phyloP scores from a whole-genome alignment of 2,888 invertebrate genomes.

The Cheilosia vulpina region DNA sequence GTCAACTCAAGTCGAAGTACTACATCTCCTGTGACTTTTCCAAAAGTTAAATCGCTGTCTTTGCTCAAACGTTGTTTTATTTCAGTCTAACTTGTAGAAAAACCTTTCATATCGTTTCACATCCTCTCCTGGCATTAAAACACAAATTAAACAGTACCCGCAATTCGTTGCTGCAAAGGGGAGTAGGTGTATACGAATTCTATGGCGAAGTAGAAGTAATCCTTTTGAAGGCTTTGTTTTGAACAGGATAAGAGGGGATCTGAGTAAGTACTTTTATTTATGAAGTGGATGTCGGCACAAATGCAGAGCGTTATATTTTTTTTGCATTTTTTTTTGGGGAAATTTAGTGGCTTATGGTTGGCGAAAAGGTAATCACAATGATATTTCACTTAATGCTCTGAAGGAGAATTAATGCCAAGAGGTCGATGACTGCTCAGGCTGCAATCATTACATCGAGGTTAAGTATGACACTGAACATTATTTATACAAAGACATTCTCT shows the following conservation, averaged over 20 bases:
- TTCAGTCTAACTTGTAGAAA: background rate
- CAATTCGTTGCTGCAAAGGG: background rate
- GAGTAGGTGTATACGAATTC: background rate
- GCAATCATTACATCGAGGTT: no score
- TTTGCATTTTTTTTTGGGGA: background rate
- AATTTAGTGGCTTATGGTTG: background rate
- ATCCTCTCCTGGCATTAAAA: constrained; percentile 1
- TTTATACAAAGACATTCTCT: no score
- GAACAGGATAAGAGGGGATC: background rate
- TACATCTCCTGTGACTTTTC: background rate
- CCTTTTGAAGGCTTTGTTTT: constrained; percentile 14
- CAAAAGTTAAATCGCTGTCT: background rate
- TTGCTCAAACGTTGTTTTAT: no score
- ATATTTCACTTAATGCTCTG: background rate
- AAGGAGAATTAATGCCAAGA: no score
- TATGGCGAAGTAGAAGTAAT: constrained; percentile 1
- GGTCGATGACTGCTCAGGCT: no score
- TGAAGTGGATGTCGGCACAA: background rate
- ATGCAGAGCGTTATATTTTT: no score
- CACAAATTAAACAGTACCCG: background rate
- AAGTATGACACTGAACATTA: no score
- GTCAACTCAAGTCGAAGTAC: no score
- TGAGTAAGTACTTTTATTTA: constrained; percentile 16
- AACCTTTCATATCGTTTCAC: background rate
- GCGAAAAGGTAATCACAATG: background rate